Base-by-base conservation (phyloP, 2,797 vertebrate species). In the Valencia hispanica region DNA sequence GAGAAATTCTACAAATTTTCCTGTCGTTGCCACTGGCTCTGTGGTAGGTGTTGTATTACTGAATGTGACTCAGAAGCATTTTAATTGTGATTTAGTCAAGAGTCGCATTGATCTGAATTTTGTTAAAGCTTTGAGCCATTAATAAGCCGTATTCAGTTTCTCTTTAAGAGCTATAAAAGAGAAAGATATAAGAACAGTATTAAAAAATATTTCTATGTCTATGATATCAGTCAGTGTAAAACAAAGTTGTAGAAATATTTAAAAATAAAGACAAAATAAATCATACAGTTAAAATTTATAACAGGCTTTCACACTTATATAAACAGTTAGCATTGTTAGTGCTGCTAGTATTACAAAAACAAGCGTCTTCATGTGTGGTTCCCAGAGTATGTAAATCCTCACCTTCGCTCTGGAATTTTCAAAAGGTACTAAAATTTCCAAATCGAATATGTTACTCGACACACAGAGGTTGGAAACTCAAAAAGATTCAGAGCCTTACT, bases 1-100 rank as follows among this genome's bases (percentile, higher is more conserved):
- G 81, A 95, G 87, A 92, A 88, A 76, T 96, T 95, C 89, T 93
- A 93, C 91, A 94, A 86, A 47, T 93, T 96, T 79, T 92, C 87
- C 5, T 84, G 93, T 79, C 87, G 88, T 82, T 96, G 94, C 84
- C 84, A 89, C 70, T 94, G 93, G 92, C 87, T 96, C 78, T 80
- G 85, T 84, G 91, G 96, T 96, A 93, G 88, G 96, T 95, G 39
- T 78, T 65, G 22, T 17, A 55, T 20, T 59, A 4, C 63, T 66
- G 36, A 61, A 61, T 61, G 57, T 20, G 59, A 34, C 59, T 61
- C 30, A 34, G 34, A 61, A 61, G 1, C 30, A 34, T 18, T 10
- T 61, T 61, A 20, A 61, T 34, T 14, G 8, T 9, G 3, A 61
- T 61, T 34, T 34, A 61, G 17, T 34, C 5, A 9, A 34, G 14